A percentile compares a stretch with the other conserved stretches of the same genome.
Evolutionary conservation across 2,113 vertebrate species (phyloP).

Genomic region (Oceanodroma tethys): DNA sequence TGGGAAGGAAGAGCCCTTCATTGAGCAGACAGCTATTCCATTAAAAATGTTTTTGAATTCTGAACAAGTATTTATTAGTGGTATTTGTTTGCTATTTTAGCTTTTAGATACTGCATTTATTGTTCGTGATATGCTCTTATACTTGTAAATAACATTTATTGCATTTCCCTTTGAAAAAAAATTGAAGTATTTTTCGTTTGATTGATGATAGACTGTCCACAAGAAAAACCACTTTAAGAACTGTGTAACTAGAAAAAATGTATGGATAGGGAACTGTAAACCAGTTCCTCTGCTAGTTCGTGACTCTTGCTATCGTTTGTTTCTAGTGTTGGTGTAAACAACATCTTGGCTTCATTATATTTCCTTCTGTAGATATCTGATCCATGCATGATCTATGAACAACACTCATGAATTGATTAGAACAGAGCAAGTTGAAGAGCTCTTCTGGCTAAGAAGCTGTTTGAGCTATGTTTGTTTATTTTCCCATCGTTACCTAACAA

Average conservation of each 20-base stretch:
- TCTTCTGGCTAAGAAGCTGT: neutral
- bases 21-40: neutral
- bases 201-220: neutral
- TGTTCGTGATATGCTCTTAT: neutral
- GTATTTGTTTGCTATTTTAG: conserved; percentile 1
- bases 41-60: neutral
- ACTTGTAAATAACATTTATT: neutral
- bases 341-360: conserved; percentile 25
- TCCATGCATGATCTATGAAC: neutral
- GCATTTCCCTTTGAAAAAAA: neutral
- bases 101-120: neutral
- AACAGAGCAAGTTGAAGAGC: neutral
- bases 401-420: neutral
- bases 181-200: conserved; percentile 7
- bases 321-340: conserved; percentile 3
- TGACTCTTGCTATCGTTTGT: neutral
- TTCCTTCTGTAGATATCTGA: conserved; percentile 22
- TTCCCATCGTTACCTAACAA: neutral
- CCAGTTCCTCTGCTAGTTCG: neutral
- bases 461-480: neutral
- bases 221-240: conserved; percentile 8
- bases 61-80: neutral
- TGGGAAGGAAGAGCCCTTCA: neutral
- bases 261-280: neutral
- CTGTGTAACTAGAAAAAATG: neutral